These are phyloP conservation scores for Rotaria socialis DNA, from an alignment of 2,888 invertebrate genomes.

Conservation along the genomic window DNA sequence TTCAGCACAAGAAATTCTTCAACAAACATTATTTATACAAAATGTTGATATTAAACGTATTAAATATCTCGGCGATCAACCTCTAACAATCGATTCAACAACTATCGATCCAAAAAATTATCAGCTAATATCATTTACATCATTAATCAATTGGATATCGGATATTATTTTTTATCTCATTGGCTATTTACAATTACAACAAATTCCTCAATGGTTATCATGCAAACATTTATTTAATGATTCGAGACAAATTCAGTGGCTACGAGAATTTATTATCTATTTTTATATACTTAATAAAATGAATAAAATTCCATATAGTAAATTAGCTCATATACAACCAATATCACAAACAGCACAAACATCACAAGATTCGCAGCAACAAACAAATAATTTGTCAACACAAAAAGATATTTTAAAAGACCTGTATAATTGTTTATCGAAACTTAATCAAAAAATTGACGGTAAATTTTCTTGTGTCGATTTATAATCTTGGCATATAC, in stretches of 20 bases:
- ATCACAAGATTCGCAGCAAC: background rate
- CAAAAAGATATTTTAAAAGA: conserved; percentile 28
- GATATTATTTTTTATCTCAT: conserved; percentile 17
- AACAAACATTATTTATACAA: background rate
- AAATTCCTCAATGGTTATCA: too few relatives aligned
- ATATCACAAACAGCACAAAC: background rate
- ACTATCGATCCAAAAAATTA: too few relatives aligned
- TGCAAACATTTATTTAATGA: conserved; percentile 17
- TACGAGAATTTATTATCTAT: conserved; percentile 16
- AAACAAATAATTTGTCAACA: background rate
- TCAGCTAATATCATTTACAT: background rate
- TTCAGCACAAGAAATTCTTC: conserved; percentile 7
- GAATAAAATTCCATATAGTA: conserved; percentile 2
- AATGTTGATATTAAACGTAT: conserved; percentile 14
- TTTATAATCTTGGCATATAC: too few relatives aligned
- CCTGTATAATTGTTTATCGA: background rate
- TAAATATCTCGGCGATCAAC: background rate
- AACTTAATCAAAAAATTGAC: background rate
- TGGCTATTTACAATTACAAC: conserved; percentile 7
- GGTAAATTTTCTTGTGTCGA: too few relatives aligned
- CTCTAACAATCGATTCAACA: too few relatives aligned
- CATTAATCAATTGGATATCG: background rate
- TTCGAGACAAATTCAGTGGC: background rate
- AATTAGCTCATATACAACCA: conserved; percentile 6
- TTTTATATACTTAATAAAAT: conserved; percentile 15